These are phyloP conservation scores for Ictalurus furcatus DNA, from an alignment of 2,113 vertebrate species.

Conservation along the genomic window DNA sequence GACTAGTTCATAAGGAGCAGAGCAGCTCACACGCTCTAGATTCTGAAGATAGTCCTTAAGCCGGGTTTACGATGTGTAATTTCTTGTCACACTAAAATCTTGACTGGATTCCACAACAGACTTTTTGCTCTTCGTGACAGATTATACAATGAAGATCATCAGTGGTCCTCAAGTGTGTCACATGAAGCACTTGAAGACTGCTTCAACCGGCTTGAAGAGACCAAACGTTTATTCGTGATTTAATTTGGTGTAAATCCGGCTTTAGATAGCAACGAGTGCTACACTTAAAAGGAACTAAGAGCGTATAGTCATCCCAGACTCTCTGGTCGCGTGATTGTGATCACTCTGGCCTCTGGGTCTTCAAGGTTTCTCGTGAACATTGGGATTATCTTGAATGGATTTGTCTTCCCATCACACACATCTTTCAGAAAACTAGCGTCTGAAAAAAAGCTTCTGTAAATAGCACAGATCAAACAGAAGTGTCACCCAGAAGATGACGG, in stretches of 20 bases:
- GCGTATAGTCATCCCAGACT: too few species aligned
- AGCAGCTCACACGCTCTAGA: neutral
- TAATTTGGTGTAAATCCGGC: too few species aligned
- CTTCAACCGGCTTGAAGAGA: too few species aligned
- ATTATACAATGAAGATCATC: neutral
- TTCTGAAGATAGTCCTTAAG: neutral
- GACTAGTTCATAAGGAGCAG: neutral
- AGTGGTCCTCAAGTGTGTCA: too few species aligned
- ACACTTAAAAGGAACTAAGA: too few species aligned
- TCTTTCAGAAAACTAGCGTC: neutral
- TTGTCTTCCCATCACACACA: neutral
- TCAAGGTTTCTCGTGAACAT: neutral
- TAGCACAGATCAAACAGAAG: neutral
- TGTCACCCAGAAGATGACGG: neutral
- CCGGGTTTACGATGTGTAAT: neutral
- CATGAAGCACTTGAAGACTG: too few species aligned
- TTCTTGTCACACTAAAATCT: neutral
- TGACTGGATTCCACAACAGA: neutral
- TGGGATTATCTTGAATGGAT: neutral
- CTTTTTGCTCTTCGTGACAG: neutral
- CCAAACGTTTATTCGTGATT: too few species aligned
- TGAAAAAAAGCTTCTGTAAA: neutral
- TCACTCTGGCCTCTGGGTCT: neutral
- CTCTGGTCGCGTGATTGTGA: neutral
- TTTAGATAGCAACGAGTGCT: too few species aligned